Evolutionary conservation across 2,797 vertebrate genomes (phyloP), one percentile per base, ranked within the genome.

Genomic region (Acanthornis magna): DNA sequence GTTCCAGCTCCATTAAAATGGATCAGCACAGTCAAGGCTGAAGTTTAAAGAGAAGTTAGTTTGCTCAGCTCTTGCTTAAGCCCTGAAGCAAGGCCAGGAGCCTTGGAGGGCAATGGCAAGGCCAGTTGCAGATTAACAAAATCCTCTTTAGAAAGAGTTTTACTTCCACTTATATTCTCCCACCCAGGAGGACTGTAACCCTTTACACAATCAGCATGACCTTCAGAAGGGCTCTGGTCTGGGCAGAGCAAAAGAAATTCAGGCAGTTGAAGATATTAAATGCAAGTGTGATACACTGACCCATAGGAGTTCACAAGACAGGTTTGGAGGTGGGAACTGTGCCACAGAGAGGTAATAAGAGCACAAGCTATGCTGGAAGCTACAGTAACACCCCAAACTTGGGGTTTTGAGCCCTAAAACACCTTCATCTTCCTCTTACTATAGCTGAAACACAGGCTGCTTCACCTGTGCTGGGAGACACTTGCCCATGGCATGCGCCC

Each of bases 111-210:
- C 95, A 93, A 23, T n/a, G 55, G 63, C 85, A 95, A 97, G 79
- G 92, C 92, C 60, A 92, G 66, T 40, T 47, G 48, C 63, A 95
- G 96, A 94, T 96, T 95, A 96, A n/a, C 43, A 51, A 91, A 96
- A 95, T 96, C 96, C 95, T 93, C 95, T 95, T 94, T 95, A 76
- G 77, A 62, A 72, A 67, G 85, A 93, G 86, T 96, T 95, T 95
- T 90, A 86, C 91, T 96, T 94, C 76, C 95, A 78, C 70, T 75
- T 89, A 91, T 43, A 94, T 93, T 70, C 86, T 88, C 70, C 71
- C 18, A 13, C 67, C 76, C 77, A 77, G 74, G 51, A 95, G 68
- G 67, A 76, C 90, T 67, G 36, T 66, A 91, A 91, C 94, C 83
- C 83, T 45, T 67, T 51, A 61, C 55, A 54, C 3, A 34, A 95